Conservation (phyloP, 2,113 vertebrate species). For the Pseudonaja textilis region DNA sequence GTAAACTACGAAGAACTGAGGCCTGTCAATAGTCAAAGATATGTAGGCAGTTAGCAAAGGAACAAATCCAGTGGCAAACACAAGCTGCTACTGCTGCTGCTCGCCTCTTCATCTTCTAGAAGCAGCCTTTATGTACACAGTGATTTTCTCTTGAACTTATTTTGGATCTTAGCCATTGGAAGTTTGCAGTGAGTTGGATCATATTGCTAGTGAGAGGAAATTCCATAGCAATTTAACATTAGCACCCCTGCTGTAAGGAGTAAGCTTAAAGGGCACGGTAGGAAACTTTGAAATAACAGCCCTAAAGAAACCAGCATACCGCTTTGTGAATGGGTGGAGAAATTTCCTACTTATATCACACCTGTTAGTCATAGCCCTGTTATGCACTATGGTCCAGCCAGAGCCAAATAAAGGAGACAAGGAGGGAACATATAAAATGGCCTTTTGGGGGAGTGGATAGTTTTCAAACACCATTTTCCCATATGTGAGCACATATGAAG, state of each 20-base stretch:
- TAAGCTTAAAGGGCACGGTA: neutral
- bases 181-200: neutral
- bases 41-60: constrained; percentile 27
- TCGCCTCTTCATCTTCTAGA: neutral
- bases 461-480: neutral
- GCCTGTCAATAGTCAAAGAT: constrained; percentile 31
- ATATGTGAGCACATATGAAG: neutral
- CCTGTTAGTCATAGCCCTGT: too few relatives aligned
- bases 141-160: neutral
- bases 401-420: neutral
- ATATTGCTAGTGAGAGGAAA: neutral
- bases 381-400: neutral
- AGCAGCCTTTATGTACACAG: neutral
- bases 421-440: neutral
- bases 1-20: constrained; percentile 21
- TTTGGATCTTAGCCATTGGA: constrained; percentile 1
- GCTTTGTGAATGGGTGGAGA: neutral
- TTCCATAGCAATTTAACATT: neutral
- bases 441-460: neutral
- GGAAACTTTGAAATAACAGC: neutral
- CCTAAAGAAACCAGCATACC: neutral
- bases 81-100: constrained; percentile 27
- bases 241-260: neutral
- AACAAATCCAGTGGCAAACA: constrained; percentile 7
- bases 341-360: neutral